Base-by-base conservation (phyloP, 2,888 invertebrate species). In the Drosophila hawaiiensis region DNA sequence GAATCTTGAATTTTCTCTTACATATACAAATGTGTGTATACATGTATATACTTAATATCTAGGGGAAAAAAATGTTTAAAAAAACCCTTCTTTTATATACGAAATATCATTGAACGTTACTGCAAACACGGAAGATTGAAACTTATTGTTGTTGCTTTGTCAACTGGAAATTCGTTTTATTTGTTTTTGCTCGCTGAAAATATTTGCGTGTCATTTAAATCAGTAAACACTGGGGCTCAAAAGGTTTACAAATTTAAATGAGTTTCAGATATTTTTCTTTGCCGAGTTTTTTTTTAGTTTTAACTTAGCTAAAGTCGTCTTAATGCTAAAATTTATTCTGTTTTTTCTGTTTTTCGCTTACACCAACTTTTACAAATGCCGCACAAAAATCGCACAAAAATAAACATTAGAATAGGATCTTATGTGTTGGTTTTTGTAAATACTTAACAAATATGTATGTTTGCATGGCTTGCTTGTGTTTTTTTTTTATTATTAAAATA, bases 151-250 rank as follows among this genome's bases (percentile, higher is more conserved):
- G 47, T 49, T 50, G 41, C 14, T 28, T 19, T 12, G 43, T 29
- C 56, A 69, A 61, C 47, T 56, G 43, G 61, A 80, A 79, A 73
- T 79, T 79, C 80, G 77, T 67, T 54, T 72, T 59, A 62, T 75
- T 67, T 47, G 49, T 63, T 64, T 53, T 66, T 47, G 53, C n/a
- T 64, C 56, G 54, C 54, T 61, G 52, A 54, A 60, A 65, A 65
- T 73, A 73, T 68, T 64, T 68, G 43, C 63, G 25, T 71, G 69
- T 91, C 91, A 92, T 92, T 92, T 91, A 91, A 92, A 92, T 91
- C 78, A 80, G 92, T 84, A 92, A 93, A 91, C 92, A 70, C 73
- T 90, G 92, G 93, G 93, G 93, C 93, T 93, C 93, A 80, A 77
- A 70, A 79, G 85, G 91, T 91, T 92, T 91, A 92, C 92, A 89